Conservation (phyloP, 2,888 invertebrate species). For the Sphaeridia pumilis region DNA sequence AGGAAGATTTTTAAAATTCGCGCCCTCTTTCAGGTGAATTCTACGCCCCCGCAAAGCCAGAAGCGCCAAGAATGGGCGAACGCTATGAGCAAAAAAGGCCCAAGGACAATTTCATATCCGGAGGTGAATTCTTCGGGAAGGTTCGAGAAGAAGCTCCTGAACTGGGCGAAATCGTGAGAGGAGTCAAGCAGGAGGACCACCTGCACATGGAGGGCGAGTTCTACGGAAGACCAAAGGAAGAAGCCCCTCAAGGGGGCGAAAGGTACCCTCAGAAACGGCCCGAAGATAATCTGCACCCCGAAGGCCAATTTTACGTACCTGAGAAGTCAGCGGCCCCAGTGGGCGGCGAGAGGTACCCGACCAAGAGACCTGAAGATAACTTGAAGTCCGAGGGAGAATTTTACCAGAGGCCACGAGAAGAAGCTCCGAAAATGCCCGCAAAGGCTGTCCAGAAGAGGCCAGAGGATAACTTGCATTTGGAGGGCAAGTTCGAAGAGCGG, state of each 20-base stretch:
- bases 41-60: constrained; percentile 3
- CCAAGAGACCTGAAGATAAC: constrained; percentile 42
- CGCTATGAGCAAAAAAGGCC: constrained; percentile 39
- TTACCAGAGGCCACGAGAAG: constrained; percentile 4
- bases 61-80: constrained; percentile 14
- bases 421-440: not conserved
- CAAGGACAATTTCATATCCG: constrained; percentile 45
- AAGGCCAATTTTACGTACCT: constrained; percentile 47
- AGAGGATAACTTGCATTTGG: constrained; percentile 43
- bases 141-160: constrained; percentile 37
- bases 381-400: constrained; percentile 44
- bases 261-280: constrained; percentile 1
- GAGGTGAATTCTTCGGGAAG: constrained; percentile 48
- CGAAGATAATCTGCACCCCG: constrained; percentile 46
- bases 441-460: constrained; percentile 36
- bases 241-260: constrained; percentile 18
- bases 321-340: constrained; percentile 40
- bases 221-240: constrained; percentile 39
- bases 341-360: not conserved
- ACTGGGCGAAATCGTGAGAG: constrained; percentile 30
- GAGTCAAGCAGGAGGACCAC: constrained; percentile 41
- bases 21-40: constrained; percentile 13
- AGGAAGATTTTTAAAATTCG: no score
- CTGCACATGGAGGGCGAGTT: constrained; percentile 50
- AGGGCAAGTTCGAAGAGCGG: constrained; percentile 44